These are phyloP conservation scores for Dolomedes plantarius DNA, from an alignment of 2,888 invertebrate genomes.

Conservation along the genomic window DNA sequence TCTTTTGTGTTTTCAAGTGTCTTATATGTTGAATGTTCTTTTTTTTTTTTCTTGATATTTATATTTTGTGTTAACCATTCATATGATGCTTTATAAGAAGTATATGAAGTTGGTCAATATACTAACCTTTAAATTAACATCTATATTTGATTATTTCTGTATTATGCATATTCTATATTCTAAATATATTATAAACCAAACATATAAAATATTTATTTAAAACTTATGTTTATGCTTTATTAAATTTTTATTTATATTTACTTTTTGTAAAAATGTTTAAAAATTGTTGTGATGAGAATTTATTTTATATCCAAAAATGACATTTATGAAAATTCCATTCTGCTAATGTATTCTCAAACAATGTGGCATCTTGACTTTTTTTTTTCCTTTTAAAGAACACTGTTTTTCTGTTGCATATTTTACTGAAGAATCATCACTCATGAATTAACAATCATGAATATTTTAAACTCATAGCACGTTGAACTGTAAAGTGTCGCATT, in stretches of 20 bases:
- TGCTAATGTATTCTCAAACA: too few species aligned
- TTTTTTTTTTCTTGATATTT: background rate
- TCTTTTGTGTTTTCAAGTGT: background rate
- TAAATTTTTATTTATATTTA: background rate
- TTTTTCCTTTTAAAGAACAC: too few species aligned
- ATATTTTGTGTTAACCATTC: background rate
- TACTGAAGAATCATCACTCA: too few species aligned
- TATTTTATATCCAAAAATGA: too few species aligned
- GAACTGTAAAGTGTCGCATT: too few species aligned
- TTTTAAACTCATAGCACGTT: too few species aligned
- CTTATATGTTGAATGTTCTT: background rate
- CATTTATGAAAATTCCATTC: too few species aligned
- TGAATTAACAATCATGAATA: too few species aligned
- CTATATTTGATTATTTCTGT: background rate
- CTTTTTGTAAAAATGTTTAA: too few species aligned
- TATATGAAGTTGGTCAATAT: background rate
- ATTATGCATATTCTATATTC: background rate
- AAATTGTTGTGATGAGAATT: background rate
- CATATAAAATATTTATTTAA: background rate
- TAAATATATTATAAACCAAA: background rate
- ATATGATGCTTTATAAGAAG: background rate
- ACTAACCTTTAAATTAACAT: background rate
- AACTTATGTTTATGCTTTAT: background rate
- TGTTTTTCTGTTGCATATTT: too few species aligned
- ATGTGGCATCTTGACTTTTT: too few species aligned